These are phyloP conservation scores for Lepidothrix coronata DNA, from an alignment of 2,113 vertebrate genomes.

Conservation along the genomic window DNA sequence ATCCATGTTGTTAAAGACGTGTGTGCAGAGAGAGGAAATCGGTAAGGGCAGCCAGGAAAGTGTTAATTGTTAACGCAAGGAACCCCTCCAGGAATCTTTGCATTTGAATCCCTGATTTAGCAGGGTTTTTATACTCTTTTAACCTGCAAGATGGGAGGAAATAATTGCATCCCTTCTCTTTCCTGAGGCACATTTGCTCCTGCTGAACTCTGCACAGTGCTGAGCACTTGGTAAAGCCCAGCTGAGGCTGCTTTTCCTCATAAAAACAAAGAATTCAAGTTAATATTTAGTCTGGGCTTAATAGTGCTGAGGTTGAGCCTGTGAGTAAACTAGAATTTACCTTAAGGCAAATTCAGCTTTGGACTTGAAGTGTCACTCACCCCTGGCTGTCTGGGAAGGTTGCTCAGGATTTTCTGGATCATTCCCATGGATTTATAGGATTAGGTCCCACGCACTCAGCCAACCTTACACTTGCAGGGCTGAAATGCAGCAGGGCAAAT, in stretches of 20 bases:
- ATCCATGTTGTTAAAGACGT: neutral
- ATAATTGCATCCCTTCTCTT: neutral
- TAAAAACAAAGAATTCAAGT: neutral
- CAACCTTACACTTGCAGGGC: neutral
- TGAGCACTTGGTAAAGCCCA: neutral
- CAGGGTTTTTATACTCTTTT: neutral
- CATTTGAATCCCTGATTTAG: neutral
- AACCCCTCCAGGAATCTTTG: neutral
- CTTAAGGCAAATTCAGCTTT: neutral
- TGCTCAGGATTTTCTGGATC: neutral
- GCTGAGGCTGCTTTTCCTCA: neutral
- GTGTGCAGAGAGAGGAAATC: neutral
- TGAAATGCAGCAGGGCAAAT: neutral
- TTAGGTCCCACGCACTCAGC: neutral
- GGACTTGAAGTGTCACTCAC: neutral
- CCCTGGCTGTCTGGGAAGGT: neutral
- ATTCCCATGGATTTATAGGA: neutral
- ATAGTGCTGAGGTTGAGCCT: neutral
- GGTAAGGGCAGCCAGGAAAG: neutral
- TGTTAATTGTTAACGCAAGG: neutral
- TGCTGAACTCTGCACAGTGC: neutral
- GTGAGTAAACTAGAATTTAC: neutral
- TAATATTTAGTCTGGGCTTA: neutral
- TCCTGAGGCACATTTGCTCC: neutral
- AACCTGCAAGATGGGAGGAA: neutral